Evolutionary conservation across 2,797 vertebrate genomes (phyloP), one percentile per base, ranked within the genome.

Genomic region (Hippocampus kuda): DNA sequence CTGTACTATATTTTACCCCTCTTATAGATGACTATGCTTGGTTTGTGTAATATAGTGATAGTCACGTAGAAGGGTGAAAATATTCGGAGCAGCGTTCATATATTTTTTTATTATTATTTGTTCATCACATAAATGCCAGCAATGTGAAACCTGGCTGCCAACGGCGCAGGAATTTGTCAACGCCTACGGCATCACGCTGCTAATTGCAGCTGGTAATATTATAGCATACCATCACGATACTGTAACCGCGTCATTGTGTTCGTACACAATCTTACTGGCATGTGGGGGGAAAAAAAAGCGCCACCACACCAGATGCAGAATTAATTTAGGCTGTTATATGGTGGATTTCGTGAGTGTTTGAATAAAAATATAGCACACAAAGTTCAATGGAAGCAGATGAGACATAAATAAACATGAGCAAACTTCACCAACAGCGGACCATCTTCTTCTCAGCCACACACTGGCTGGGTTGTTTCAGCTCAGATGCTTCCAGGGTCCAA

Each of bases 381-480:
- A 24, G n/a, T 85, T 79, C 83, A 76, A 79, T 83, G 20, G 62
- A 73, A 66, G 75, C 46, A 53, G 22, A 65, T 75, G 64, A 73
- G 57, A 70, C 46, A 63, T 54, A 68, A 77, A 81, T 66, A 69
- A 65, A 59, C n/a, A 9, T 66, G 67, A 68, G 57, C 66, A 73
- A 30, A 59, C 67, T 30, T 65, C 34, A 18, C 26, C 1, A 67
- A 86, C 83, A 86, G 81, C 75, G 75, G 69, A 82, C 75, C 72
- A 60, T 73, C 83, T 82, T 85, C 77, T 76, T 56, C 67, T 76
- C 69, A 16, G 66, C 41, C 60, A 65, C 75, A 87, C 86, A 87
- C 86, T 79, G 83, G 57, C 73, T 68, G 49, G 70, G 79, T 84
- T 87, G 85, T 89, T 86, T 80, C 65, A 73, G 75, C 77, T 1